A percentile compares a stretch with the other conserved stretches of the same genome.
These are phyloP conservation scores for Trissoscelio sp. DNA, from an alignment of 2,888 invertebrate genomes.

Conservation along the genomic window DNA sequence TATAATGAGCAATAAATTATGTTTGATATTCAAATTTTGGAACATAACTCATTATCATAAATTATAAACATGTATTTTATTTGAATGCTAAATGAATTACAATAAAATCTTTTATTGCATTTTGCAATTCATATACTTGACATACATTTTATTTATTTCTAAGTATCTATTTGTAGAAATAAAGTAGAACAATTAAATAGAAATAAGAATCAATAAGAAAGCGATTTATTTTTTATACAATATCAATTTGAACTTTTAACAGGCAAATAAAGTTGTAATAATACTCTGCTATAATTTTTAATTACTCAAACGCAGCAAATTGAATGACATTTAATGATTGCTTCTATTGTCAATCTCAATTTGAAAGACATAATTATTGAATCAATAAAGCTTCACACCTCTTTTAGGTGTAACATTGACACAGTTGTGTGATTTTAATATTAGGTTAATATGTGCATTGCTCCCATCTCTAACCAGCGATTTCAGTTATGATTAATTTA, in stretches of 20 bases:
- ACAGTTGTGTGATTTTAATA: slow-evolving; percentile 43
- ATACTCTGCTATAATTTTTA: not conserved
- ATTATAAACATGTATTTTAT: too few relatives aligned
- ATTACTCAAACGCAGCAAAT: not conserved
- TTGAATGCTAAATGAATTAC: too few relatives aligned
- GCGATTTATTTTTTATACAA: not conserved
- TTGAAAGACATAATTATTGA: slow-evolving; percentile 11
- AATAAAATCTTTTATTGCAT: too few relatives aligned
- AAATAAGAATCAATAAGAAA: too few relatives aligned
- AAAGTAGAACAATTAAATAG: too few relatives aligned
- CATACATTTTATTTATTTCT: too few relatives aligned
- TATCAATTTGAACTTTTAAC: not conserved
- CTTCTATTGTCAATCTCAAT: not conserved
- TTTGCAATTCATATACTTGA: too few relatives aligned
- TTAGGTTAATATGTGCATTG: slow-evolving; percentile 54
- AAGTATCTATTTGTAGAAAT: too few relatives aligned
- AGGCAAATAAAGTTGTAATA: not conserved
- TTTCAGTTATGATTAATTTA: slow-evolving; percentile 18
- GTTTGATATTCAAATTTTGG: not conserved
- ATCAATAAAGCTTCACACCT: slow-evolving; percentile 12
- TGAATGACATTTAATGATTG: slow-evolving; percentile 12
- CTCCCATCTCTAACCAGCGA: slow-evolving; percentile 53
- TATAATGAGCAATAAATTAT: not conserved
- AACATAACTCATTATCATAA: not conserved
- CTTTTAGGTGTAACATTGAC: slow-evolving; percentile 23